Evolutionary conservation across 2,888 invertebrate species (phyloP), one percentile per base, ranked within the genome.

Genomic region (Phengaris arion): DNA sequence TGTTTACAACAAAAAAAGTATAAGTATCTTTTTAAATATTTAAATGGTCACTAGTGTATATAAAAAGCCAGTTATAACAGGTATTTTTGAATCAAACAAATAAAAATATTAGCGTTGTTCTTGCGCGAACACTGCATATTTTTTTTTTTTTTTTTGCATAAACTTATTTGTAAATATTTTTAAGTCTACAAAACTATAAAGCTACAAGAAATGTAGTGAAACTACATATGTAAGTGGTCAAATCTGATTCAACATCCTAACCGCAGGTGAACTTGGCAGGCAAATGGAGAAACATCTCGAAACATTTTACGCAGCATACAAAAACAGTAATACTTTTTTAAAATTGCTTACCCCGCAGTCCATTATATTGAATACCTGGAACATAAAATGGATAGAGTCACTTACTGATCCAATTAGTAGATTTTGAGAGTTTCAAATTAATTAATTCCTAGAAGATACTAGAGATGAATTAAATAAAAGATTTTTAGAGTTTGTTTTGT

Each of bases 321-420:
- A 68, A 73, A n/a, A 2, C 6, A 12, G n/a, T 72, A 22, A 9
- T 52, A 72, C 35, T 35, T 3, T 35, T 10, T 51, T 6, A 51
- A 22, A 48, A 15, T 9, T 13, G n/a, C 79, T 78, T 79, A 85
- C 85, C 83, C 79, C 83, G 78, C 6, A 83, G 79, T 59, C 84
- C 85, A 80, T 84, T 83, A 70, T 84, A 84, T 70, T 83, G 81
- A 51, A 84, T 80, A 81, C 85, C 85, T 85, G 82, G 73, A 79
- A 79, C 59, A 73, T 76, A 64, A 35, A 15, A 69, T 15, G 51
- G 13, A 74, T 46, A 22, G 5, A 13, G 6, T 68, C n/a, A 13
- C 12, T 68, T 68, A 48, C 48, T 9, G 9, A 5, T 59, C 15
- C 3, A 22, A 22, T 15, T 59, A 35, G 35, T 35, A 35, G 2